Conservation (phyloP, 2,113 vertebrate genomes). For the Protobothrops mucrosquamatus region DNA sequence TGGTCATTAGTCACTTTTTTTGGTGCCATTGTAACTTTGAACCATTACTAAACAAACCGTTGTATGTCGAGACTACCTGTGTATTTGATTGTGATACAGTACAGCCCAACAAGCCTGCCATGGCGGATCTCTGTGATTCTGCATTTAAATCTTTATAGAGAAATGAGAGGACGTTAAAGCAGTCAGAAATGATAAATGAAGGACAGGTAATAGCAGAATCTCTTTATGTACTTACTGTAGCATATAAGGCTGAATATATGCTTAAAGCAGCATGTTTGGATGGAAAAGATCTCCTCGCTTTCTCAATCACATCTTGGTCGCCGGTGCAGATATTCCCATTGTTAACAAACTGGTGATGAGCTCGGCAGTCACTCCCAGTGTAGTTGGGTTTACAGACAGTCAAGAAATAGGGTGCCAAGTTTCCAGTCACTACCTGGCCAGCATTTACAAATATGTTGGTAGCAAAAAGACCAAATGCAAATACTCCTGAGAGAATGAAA, state of each 20-base stretch:
- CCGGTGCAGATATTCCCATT: slow-evolving; percentile 94
- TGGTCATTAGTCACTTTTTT: background rate
- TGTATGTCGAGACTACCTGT: background rate
- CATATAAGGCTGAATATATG: slow-evolving; percentile 94
- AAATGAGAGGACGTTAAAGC: background rate
- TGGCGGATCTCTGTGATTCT: background rate
- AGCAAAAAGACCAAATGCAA: slow-evolving; percentile 97
- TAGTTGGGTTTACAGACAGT: slow-evolving; percentile 97
- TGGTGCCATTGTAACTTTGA: background rate
- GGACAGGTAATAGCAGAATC: fast-evolving
- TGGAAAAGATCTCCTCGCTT: slow-evolving; percentile 91
- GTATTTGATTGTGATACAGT: background rate
- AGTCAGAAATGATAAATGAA: background rate
- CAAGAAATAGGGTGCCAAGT: slow-evolving; percentile 93
- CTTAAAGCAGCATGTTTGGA: slow-evolving; percentile 97
- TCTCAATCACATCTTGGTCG: slow-evolving; percentile 82
- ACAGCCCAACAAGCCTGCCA: background rate
- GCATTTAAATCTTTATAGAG: background rate
- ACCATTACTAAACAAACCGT: background rate
- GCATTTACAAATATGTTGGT: slow-evolving; percentile 99
- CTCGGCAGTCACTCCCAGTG: slow-evolving; percentile 85
- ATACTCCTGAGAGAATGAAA: slow-evolving; percentile 82
- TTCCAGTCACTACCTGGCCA: slow-evolving; percentile 95
- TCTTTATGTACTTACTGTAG: slow-evolving; percentile 80
- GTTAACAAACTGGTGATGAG: slow-evolving; percentile 86